Evolutionary conservation across 2,888 invertebrate species (phyloP).

Genomic region (Harpalus rubripes): DNA sequence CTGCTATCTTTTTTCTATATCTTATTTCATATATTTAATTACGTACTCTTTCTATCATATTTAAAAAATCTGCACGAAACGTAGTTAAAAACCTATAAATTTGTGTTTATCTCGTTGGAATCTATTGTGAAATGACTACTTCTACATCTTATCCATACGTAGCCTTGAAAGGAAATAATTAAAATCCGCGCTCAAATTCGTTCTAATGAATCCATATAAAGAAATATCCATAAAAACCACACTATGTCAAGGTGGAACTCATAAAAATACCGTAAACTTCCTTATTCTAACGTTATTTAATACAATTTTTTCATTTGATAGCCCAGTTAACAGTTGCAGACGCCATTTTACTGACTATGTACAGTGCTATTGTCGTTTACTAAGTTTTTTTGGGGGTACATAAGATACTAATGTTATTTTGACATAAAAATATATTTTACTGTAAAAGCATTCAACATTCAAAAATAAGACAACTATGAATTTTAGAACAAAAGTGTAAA

Average conservation of each 20-base stretch:
- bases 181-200: constrained; percentile 23
- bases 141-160: constrained; percentile 12
- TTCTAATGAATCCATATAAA: constrained; percentile 12
- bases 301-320: too few species aligned
- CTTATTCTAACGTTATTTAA: neutral
- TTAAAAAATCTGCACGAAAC: constrained; percentile 38
- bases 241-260: constrained; percentile 1
- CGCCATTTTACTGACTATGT: too few species aligned
- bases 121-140: neutral
- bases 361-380: too few species aligned
- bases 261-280: neutral
- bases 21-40: neutral
- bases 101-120: neutral
- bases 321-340: too few species aligned
- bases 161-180: constrained; percentile 31
- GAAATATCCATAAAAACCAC: constrained; percentile 14
- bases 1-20: neutral
- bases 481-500: too few species aligned
- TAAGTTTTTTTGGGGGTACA: too few species aligned
- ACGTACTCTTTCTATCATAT: constrained; percentile 15
- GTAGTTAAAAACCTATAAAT: constrained; percentile 13
- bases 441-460: too few species aligned
- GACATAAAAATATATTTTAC: too few species aligned
- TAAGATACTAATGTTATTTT: too few species aligned
- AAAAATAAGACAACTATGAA: too few species aligned